Evolutionary conservation across 2,797 vertebrate species (phyloP), one percentile per base, ranked within the genome.

Genomic region (Bradypodion ventrale): DNA sequence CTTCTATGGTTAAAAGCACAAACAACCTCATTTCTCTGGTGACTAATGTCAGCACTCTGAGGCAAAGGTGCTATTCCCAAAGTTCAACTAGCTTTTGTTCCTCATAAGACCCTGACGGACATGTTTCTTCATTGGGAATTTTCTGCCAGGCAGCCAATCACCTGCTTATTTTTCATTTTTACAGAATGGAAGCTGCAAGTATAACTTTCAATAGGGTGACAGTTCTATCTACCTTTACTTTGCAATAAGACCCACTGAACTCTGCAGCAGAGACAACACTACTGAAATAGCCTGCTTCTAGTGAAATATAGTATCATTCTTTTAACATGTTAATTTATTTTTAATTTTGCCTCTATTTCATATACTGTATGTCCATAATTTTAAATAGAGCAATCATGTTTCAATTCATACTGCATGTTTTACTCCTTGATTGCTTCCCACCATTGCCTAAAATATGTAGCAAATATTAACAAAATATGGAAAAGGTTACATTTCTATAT

Each of bases 1-100:
- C 90, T 79, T 75, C 86, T 76, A 86, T 72, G 40, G 75, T 16
- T 49, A 69, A 74, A 65, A 9, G 27, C 35, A 19, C 27, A 44
- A 52, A 46, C 16, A 68, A 49, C 2, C 0, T 0, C 65, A 65
- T 63, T 62, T 82, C 83, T 68, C 69, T 62, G 25, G 5, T 0
- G 4, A 35, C 0, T 59, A 60, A 25, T 59, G 37, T 23, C 40
- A 0, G 74, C 73, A 83, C 0, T 63, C 81, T 29, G 66, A 74
- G 62, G 19, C 52, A 83, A 69, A 27, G 40, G 60, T 3, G 0
- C 82, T 84, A 82, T 87, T 76, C 70, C 63, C 84, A 8, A 69
- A 70, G 40, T 49, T 85, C 85, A 12, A 12, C 1, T 87, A 87
- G 66, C 32, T 23, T 6, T 1, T 44, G 70, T 73, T 87, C 73